Conservation (phyloP, 2,888 invertebrate species). For the Lasiommata megera region DNA sequence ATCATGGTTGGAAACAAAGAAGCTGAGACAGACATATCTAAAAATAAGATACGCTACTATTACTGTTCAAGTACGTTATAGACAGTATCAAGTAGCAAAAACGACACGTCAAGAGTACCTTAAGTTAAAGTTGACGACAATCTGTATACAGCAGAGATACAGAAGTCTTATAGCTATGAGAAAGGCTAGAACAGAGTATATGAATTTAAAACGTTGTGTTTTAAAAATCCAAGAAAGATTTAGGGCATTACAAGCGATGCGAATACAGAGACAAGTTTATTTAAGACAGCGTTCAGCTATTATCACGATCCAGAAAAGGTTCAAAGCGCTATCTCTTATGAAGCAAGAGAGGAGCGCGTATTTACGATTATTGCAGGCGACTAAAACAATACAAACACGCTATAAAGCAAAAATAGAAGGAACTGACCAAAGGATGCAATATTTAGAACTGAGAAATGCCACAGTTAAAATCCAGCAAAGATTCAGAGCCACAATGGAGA, state of each 20-base stretch:
- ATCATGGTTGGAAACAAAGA: constrained; percentile 44
- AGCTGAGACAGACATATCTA: constrained; percentile 44
- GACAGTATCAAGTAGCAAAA: constrained; percentile 45
- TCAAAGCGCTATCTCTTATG: constrained; percentile 55
- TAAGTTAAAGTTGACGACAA: constrained; percentile 52
- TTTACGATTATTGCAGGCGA: constrained; percentile 51
- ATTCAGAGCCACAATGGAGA: constrained; percentile 54
- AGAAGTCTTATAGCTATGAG: constrained; percentile 55
- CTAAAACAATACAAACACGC: constrained; percentile 60
- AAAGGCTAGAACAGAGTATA: constrained; percentile 49
- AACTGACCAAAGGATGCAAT: constrained; percentile 48
- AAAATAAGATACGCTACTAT: constrained; percentile 41
- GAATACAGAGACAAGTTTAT: constrained; percentile 48
- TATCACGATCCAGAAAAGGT: constrained; percentile 53
- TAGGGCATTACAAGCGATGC: constrained; percentile 54
- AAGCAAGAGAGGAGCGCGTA: constrained; percentile 57
- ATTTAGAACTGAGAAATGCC: constrained; percentile 47
- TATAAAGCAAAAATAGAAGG: constrained; percentile 53
- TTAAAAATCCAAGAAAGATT: constrained; percentile 61
- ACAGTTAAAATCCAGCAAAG: constrained; percentile 49
- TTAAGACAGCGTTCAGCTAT: constrained; percentile 39
- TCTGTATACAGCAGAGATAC: constrained; percentile 66
- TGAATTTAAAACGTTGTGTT: constrained; percentile 46
- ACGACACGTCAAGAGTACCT: constrained; percentile 52
- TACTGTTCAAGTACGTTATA: constrained; percentile 49